Evolutionary conservation across 2,797 vertebrate genomes (phyloP), one percentile per base, ranked within the genome.

Genomic region (Myotis vivesi): DNA sequence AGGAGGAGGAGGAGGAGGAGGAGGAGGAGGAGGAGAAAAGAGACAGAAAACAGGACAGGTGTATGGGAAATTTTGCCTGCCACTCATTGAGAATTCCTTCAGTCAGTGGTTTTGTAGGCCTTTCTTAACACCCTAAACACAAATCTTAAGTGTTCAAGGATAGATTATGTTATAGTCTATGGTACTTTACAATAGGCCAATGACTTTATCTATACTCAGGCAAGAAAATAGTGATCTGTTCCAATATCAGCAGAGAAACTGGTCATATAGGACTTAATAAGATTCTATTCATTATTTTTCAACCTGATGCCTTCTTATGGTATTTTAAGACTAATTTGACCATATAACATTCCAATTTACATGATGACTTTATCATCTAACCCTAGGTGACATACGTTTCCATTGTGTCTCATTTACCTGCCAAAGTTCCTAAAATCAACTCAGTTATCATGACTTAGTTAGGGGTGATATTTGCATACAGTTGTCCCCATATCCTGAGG

Each of bases 71-170:
- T 36, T 59, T 30, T 94, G 2, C 38, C 19, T 81, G 44, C 2
- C n/a, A 84, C 3, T 66, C 38, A 51, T 19, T 92, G 87, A 38
- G 22, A 95, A 85, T 88, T 38, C 46, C 25, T 87, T 33, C 28
- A 51, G 22, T 88, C 73, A 91, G 8, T 77, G n/a, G 16, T 11
- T n/a, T 12, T 66, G 5, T 17, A 59, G 1, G 33, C 5, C 3
- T 72, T 86, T 86, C 19, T 44, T 92, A 23, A 82, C 28, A 51
- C 55, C 6, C 6, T 66, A 84, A 90, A 53, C 71, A 13, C 10
- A 88, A 69, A 80, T 89, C 64, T 90, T 88, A 80, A 62, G 8
- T 76, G 13, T 91, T 87, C 17, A 88, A 68, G 53, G 9, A 53
- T 25, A 87, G 1, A 83, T 55, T 76, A 53, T 28, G 81, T 90